Conservation (phyloP, 1,140 invertebrate species). For the Pachyrhynchus sulphureomaculatus region DNA sequence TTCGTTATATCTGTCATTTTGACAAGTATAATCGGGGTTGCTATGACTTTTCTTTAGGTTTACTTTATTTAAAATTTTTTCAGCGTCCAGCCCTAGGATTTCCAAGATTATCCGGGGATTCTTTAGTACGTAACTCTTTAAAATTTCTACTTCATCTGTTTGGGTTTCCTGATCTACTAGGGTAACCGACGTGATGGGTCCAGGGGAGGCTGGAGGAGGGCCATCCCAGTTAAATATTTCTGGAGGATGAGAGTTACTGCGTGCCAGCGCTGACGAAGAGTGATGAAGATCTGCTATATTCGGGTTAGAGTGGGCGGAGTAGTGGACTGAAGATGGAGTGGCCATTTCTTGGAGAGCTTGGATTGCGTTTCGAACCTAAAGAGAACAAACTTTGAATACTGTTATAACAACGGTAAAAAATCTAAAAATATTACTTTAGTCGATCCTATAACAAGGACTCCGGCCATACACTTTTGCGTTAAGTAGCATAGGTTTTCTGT, state of each 20-base stretch:
- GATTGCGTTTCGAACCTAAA: slow-evolving; percentile 74
- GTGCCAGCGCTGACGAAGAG: slow-evolving; percentile 56
- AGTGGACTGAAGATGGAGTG: slow-evolving; percentile 57
- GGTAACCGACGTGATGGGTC: slow-evolving; percentile 32
- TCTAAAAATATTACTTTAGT: too few species aligned
- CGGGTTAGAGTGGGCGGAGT: slow-evolving; percentile 69
- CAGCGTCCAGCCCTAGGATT: slow-evolving; percentile 56
- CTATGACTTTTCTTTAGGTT: slow-evolving; percentile 46
- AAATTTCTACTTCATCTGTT: slow-evolving; percentile 51
- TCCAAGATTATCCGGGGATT: slow-evolving; percentile 55
- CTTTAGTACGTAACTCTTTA: slow-evolving; percentile 53
- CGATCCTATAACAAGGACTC: too few species aligned
- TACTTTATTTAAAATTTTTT: slow-evolving; percentile 44
- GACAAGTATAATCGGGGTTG: slow-evolving; percentile 37
- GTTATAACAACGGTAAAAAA: too few species aligned
- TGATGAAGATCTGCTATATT: slow-evolving; percentile 59
- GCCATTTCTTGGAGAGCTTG: slow-evolving; percentile 79
- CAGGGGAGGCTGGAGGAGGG: slow-evolving; percentile 21
- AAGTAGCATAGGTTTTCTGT: too few species aligned
- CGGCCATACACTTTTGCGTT: too few species aligned
- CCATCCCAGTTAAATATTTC: slow-evolving; percentile 75
- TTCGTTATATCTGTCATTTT: slow-evolving; percentile 15
- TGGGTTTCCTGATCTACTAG: slow-evolving; percentile 52
- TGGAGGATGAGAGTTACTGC: slow-evolving; percentile 78
- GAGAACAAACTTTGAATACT: too few species aligned